A percentile compares a stretch with the other conserved stretches of the same genome.
These are phyloP conservation scores for Tor tambroides DNA, from an alignment of 2,113 vertebrate genomes.

Conservation along the genomic window DNA sequence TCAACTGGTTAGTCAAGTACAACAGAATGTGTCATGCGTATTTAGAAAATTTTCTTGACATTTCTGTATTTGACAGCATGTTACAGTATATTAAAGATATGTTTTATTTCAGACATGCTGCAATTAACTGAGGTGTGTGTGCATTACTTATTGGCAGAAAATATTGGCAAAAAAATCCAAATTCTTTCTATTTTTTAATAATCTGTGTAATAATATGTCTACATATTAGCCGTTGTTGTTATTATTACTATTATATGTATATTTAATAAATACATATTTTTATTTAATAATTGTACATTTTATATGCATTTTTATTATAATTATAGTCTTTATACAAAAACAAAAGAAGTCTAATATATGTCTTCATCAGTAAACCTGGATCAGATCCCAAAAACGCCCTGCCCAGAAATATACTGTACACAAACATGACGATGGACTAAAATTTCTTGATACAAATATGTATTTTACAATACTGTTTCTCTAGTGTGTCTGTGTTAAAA, in stretches of 20 bases:
- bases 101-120: neutral
- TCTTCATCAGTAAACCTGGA: neutral
- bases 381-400: neutral
- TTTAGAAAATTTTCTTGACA: neutral
- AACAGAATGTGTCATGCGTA: neutral
- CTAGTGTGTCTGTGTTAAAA: conserved; percentile 20
- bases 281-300: no score
- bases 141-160: no score
- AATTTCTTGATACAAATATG: neutral
- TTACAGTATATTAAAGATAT: neutral
- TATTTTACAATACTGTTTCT: neutral
- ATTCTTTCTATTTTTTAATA: no score
- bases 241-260: no score
- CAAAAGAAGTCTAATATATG: no score
- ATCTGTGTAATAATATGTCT: no score
- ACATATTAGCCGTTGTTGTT: no score
- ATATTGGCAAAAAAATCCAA: no score
- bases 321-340: no score
- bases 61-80: neutral
- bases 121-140: no score
- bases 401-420: neutral
- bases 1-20: neutral
- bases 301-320: no score
- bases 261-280: no score
- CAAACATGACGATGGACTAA: neutral